Conservation (phyloP, 2,113 vertebrate genomes). For the Spermophilus dauricus region DNA sequence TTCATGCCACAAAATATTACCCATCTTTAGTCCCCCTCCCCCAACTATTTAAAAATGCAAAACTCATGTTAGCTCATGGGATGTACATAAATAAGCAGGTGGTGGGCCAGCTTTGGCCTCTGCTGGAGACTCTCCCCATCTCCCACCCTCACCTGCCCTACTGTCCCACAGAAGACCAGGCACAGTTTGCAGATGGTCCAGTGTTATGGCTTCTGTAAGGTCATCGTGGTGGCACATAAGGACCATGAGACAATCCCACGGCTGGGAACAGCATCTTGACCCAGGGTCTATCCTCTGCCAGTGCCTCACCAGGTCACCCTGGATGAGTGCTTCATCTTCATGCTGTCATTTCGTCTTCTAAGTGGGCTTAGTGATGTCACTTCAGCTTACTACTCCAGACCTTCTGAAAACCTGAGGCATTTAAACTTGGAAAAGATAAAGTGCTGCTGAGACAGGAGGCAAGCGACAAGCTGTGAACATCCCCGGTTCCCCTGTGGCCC, state of each 20-base stretch:
- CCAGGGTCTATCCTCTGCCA: background rate
- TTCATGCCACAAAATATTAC: background rate
- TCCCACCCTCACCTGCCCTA: background rate
- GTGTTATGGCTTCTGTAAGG: background rate
- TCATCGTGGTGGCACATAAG: background rate
- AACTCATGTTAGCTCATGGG: background rate
- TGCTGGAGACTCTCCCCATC: background rate
- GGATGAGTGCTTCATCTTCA: background rate
- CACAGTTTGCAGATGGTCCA: background rate
- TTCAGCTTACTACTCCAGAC: background rate
- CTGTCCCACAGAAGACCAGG: background rate
- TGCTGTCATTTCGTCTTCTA: background rate
- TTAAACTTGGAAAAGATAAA: background rate
- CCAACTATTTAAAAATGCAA: background rate
- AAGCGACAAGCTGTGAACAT: background rate
- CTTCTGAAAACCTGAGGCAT: background rate
- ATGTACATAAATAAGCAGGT: background rate
- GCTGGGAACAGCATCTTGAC: background rate
- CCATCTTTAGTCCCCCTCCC: background rate
- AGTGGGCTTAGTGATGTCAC: background rate
- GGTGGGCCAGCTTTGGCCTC: no score
- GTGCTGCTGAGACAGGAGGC: background rate
- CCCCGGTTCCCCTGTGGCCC: background rate
- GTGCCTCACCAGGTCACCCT: background rate
- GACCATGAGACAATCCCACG: accelerated